A percentile compares a stretch with the other conserved stretches of the same genome.
Evolutionary conservation across 2,888 invertebrate genomes (phyloP).

Genomic region (Nephrotoma flavescens): DNA sequence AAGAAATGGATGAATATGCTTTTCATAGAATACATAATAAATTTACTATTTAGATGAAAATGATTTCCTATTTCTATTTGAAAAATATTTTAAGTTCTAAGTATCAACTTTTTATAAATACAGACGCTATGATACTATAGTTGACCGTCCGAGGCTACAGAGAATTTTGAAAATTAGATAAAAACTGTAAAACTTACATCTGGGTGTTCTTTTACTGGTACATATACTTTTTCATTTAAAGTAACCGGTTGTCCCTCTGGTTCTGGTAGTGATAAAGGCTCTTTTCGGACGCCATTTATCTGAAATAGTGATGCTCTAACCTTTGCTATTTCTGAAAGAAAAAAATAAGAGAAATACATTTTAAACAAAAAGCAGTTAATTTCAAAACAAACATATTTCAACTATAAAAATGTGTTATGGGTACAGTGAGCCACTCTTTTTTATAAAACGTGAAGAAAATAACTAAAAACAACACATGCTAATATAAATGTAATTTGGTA

Average conservation of each 20-base stretch:
- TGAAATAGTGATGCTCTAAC: constrained; percentile 96
- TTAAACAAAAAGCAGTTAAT: constrained; percentile 8
- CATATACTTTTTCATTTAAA: constrained; percentile 97
- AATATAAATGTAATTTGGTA: too few species aligned
- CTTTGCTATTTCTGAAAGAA: constrained; percentile 87
- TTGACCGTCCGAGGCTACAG: too few species aligned
- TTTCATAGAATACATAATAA: neutral
- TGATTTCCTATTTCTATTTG: neutral
- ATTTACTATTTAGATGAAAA: neutral
- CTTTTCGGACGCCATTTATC: constrained; percentile 93
- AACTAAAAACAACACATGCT: too few species aligned
- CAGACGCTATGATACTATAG: too few species aligned
- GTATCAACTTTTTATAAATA: too few species aligned
- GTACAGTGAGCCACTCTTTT: neutral
- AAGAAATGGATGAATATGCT: neutral
- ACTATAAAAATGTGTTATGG: neutral
- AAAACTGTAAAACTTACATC: constrained; percentile 64
- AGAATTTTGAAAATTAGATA: neutral
- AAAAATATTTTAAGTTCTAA: too few species aligned
- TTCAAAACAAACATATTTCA: constrained; percentile 4
- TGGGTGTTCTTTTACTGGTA: constrained; percentile 99
- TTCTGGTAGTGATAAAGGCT: constrained; percentile 82
- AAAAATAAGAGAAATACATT: constrained; percentile 23
- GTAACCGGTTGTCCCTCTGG: constrained; percentile 81
- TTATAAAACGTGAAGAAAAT: neutral